These are phyloP conservation scores for Caenorhabditis sinica DNA, from an alignment of 2,888 invertebrate species.

Conservation along the genomic window DNA sequence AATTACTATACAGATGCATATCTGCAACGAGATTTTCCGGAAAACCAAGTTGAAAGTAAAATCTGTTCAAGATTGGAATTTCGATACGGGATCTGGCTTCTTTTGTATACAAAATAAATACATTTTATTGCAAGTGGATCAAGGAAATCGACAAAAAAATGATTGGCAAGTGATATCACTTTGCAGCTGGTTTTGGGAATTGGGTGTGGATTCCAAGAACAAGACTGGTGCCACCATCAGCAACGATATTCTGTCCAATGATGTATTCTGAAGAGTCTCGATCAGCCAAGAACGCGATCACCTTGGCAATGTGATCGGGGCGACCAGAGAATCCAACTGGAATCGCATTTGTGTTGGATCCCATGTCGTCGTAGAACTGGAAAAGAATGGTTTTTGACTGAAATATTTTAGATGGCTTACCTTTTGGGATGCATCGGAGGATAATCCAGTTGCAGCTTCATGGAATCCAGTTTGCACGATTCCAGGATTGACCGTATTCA, in stretches of 20 bases:
- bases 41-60: constrained; percentile 24
- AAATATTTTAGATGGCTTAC: neutral
- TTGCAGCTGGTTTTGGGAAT: constrained; percentile 1
- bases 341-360: constrained; percentile 10
- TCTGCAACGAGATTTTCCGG: constrained; percentile 32
- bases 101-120: neutral
- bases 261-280: constrained; percentile 40
- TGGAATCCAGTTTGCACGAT: constrained; percentile 40
- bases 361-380: constrained; percentile 37
- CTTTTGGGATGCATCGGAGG: constrained; percentile 15
- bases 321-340: constrained; percentile 36
- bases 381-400: neutral
- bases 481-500: constrained; percentile 40
- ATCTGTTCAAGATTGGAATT: constrained; percentile 2
- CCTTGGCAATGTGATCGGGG: constrained; percentile 43
- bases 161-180: neutral
- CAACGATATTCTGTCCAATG: constrained; percentile 39
- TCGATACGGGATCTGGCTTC: constrained; percentile 5
- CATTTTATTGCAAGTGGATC: neutral
- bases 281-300: constrained; percentile 48
- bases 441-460: constrained; percentile 16
- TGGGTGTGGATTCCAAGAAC: constrained; percentile 25
- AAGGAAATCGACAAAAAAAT: too few species aligned
- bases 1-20: constrained; percentile 17
- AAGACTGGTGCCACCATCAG: constrained; percentile 39